Conservation (phyloP, 2,113 vertebrate species). For the Pseudorhombus dupliciocellatus region DNA sequence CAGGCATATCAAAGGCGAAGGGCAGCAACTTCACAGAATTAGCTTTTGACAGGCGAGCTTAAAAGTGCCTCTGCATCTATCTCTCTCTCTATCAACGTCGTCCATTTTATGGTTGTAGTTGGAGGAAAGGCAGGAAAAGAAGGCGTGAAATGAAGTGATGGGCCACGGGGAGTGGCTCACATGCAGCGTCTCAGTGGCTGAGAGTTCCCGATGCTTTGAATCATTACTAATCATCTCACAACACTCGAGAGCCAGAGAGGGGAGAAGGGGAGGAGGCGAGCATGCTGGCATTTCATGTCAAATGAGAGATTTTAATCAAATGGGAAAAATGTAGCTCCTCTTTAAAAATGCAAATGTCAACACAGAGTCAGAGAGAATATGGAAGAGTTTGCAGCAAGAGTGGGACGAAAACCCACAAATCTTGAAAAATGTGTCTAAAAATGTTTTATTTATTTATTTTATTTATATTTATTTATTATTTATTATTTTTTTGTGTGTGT, state of each 20-base stretch:
- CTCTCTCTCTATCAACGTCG: conserved; percentile 40
- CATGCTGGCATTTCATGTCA: not conserved
- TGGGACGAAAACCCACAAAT: too few relatives aligned
- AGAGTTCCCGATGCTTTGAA: conserved; percentile 38
- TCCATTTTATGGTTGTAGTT: conserved; percentile 30
- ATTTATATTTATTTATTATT: too few relatives aligned
- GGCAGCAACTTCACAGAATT: conserved; percentile 42
- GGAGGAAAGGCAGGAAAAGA: conserved; percentile 23
- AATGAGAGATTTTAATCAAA: not conserved
- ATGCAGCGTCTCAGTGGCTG: conserved; percentile 22
- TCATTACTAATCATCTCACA: conserved; percentile 34
- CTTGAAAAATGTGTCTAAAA: too few relatives aligned
- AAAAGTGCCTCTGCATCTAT: conserved; percentile 38
- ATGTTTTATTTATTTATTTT: too few relatives aligned
- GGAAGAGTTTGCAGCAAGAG: too few relatives aligned
- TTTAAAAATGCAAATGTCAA: not conserved
- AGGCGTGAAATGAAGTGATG: conserved; percentile 36
- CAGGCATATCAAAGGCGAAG: conserved; percentile 51
- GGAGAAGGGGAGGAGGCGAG: not conserved
- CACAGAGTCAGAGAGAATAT: too few relatives aligned
- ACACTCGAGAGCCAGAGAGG: not conserved
- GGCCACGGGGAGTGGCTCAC: conserved; percentile 10
- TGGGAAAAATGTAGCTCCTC: not conserved
- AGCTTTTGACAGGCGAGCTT: conserved; percentile 50
- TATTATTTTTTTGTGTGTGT: too few relatives aligned